phyloP scores from a whole-genome alignment of 1,140 invertebrate species.

The Hyposmocoma kahamanoa region DNA sequence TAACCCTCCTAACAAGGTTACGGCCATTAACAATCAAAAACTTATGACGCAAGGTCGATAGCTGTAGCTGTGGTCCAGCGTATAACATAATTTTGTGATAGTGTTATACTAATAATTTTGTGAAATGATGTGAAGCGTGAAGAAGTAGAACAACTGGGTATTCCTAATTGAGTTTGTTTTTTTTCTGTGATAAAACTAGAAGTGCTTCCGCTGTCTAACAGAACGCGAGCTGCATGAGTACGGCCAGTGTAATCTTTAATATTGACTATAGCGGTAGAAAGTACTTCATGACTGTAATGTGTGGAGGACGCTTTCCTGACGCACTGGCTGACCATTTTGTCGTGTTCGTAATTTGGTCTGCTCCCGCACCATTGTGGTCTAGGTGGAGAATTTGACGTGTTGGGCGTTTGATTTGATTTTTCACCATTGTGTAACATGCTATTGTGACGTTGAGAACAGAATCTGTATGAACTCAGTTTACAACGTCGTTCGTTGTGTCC shows the following conservation, averaged over 20 bases:
- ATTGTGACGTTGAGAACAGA: neutral
- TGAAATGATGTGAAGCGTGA: slow-evolving; percentile 21
- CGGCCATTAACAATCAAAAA: slow-evolving; percentile 27
- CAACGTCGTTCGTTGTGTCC: neutral
- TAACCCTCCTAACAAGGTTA: slow-evolving; percentile 2
- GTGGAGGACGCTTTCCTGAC: neutral
- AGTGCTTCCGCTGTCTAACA: slow-evolving; percentile 6
- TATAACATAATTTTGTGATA: slow-evolving; percentile 29
- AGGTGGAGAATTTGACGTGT: neutral
- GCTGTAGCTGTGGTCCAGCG: slow-evolving; percentile 21
- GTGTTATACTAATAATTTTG: slow-evolving; percentile 22
- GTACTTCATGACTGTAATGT: neutral
- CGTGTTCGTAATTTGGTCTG: neutral
- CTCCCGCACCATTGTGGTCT: neutral
- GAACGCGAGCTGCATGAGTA: no score
- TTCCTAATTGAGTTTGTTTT: neutral
- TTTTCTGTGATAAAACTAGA: slow-evolving; percentile 2
- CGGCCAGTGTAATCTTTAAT: neutral
- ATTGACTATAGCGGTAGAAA: slow-evolving; percentile 1
- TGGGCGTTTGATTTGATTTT: neutral
- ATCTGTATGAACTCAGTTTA: neutral
- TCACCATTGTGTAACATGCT: neutral
- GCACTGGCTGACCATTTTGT: no score
- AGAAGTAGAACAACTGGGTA: slow-evolving; percentile 21
- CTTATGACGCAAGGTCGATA: slow-evolving; percentile 17